Evolutionary conservation across 1,140 invertebrate species (phyloP), one percentile per base, ranked within the genome.

Genomic region (Drosophila grimshawi): DNA sequence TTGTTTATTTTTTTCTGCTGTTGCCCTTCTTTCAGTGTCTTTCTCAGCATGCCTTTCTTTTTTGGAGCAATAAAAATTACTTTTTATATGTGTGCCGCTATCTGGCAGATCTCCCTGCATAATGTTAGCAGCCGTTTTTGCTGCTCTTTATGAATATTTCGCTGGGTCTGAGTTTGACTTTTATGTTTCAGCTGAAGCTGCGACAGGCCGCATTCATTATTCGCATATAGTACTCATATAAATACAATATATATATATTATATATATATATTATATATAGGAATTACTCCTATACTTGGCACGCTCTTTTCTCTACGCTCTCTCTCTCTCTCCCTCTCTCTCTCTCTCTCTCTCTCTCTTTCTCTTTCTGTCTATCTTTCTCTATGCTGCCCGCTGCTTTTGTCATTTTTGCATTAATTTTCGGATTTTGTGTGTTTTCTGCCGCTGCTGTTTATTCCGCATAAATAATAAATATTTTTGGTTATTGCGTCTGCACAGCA

Each of bases 381-480:
- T 64, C 76, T 45, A 51, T 67, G 59, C 66, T 41, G 53, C 51
- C 56, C 39, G 72, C 78, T 85, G 85, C 85, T 81, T 80, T 85
- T 89, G 85, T 89, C 85, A 85, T 85, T 89, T 89, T 89, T 89
- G 85, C 85, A 89, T 89, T 89, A 89, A 89, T 89, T 89, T 89
- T 90, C 82, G 86, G 86, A 86, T 86, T 86, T 86, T 73, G 70
- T 81, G 70, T 73, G 76, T 73, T 80, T 81, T 68, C 71, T 79
- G 64, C 74, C 70, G 69, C 72, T 85, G 80, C 82, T 89, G 86
- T 89, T 90, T 89, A 89, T 89, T 89, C 79, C 85, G 81, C 78
- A 89, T 89, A 89, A 89, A 89, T 89, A 89, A 90, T 89, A 89
- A 79, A 90, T 85, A 90, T 90, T 89, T 89, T 89, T 85, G 86